phyloP scores from a whole-genome alignment of 2,113 vertebrate species.

The Macquaria ambigua region DNA sequence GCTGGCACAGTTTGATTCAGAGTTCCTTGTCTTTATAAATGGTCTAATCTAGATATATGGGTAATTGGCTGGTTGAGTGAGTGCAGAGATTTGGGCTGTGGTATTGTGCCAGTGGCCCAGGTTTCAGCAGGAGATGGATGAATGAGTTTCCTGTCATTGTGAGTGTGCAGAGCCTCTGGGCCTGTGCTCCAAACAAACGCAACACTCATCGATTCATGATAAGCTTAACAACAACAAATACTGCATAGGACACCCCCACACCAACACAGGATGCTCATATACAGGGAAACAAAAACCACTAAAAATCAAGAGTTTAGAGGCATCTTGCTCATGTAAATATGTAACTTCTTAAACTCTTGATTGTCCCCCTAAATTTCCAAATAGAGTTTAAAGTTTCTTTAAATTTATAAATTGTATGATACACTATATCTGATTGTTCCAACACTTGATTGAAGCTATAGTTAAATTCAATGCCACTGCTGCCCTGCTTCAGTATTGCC shows the following conservation, averaged over 20 bases:
- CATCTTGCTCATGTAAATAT: background rate
- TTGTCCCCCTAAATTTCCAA: background rate
- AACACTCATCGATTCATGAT: conserved; percentile 17
- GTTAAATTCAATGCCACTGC: background rate
- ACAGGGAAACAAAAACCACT: background rate
- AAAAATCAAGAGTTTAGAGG: background rate
- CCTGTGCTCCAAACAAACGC: conserved; percentile 44
- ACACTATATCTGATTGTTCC: background rate
- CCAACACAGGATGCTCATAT: conserved; percentile 16
- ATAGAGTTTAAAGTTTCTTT: background rate
- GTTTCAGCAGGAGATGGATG: conserved; percentile 42
- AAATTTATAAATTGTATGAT: too few relatives aligned
- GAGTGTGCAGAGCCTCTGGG: conserved; percentile 36
- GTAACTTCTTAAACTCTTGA: background rate
- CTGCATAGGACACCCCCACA: background rate
- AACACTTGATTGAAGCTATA: background rate
- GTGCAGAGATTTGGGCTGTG: conserved; percentile 27
- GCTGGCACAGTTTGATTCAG: conserved; percentile 42
- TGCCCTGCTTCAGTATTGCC: too few relatives aligned
- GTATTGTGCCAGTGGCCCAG: conserved; percentile 41
- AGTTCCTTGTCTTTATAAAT: conserved; percentile 59
- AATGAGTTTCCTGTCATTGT: conserved; percentile 61
- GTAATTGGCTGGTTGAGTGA: conserved; percentile 57
- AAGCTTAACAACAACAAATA: conserved; percentile 4
- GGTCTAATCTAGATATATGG: conserved; percentile 57